phyloP scores from a whole-genome alignment of 2,113 vertebrate genomes.

The Lagopus muta region DNA sequence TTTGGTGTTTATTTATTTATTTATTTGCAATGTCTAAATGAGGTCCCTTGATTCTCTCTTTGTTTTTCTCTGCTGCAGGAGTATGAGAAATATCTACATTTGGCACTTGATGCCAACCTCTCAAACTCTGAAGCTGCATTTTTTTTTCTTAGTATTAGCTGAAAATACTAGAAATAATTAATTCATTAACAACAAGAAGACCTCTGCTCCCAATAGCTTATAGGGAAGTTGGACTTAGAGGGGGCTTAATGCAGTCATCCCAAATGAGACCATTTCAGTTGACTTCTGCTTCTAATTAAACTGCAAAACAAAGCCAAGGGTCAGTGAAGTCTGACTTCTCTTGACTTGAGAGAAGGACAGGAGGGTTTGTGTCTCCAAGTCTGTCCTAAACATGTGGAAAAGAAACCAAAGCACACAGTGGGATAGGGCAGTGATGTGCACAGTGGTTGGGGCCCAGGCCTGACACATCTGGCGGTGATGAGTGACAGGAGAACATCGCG shows the following conservation, averaged over 20 bases:
- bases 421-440: rapidly evolving
- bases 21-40: neutral
- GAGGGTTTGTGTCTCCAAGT: neutral
- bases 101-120: neutral
- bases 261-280: neutral
- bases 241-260: neutral
- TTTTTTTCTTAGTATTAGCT: neutral
- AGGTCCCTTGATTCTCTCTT: neutral
- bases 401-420: neutral
- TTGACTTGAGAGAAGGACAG: neutral
- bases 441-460: rapidly evolving
- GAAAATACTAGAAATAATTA: neutral
- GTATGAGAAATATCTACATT: neutral
- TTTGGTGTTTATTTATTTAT: too few relatives aligned
- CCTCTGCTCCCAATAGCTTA: neutral
- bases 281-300: neutral
- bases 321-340: neutral
- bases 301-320: neutral
- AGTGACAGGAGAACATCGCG: neutral
- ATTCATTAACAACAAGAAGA: neutral
- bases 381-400: neutral
- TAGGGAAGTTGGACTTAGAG: neutral
- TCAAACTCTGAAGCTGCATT: neutral
- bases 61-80: neutral
- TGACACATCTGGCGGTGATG: neutral